These are phyloP conservation scores for Polydrusus cervinus DNA, from an alignment of 2,888 invertebrate genomes.

Conservation along the genomic window DNA sequence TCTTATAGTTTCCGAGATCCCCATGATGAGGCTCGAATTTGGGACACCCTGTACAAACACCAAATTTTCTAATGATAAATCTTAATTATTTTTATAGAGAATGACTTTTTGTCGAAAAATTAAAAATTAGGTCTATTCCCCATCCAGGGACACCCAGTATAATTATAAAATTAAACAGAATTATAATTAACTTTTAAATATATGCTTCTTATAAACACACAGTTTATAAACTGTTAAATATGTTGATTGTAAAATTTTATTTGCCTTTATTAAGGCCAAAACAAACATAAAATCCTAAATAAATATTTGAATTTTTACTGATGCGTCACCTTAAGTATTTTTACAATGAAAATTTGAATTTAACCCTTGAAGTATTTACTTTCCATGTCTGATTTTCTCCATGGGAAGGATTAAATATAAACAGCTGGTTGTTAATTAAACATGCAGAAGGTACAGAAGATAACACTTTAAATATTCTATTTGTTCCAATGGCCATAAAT, in stretches of 20 bases:
- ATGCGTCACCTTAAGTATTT: not conserved
- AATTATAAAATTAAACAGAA: no score
- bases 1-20: no score
- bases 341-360: not conserved
- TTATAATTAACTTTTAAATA: no score
- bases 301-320: not conserved
- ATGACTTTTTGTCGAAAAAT: no score
- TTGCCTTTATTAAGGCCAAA: not conserved
- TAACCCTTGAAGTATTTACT: not conserved
- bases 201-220: no score
- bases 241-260: not conserved
- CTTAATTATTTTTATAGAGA: no score
- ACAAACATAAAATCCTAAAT: not conserved
- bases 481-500: not conserved
- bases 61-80: no score
- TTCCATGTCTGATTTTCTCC: not conserved
- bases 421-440: conserved; percentile 4
- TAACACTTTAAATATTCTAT: conserved; percentile 1
- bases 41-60: no score
- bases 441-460: not conserved
- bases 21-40: no score
- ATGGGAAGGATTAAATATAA: conserved; percentile 1
- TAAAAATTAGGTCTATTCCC: no score
- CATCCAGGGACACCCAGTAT: no score
- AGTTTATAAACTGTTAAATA: not conserved